Conservation (phyloP, 2,113 vertebrate genomes). For the Psittacus erithacus region DNA sequence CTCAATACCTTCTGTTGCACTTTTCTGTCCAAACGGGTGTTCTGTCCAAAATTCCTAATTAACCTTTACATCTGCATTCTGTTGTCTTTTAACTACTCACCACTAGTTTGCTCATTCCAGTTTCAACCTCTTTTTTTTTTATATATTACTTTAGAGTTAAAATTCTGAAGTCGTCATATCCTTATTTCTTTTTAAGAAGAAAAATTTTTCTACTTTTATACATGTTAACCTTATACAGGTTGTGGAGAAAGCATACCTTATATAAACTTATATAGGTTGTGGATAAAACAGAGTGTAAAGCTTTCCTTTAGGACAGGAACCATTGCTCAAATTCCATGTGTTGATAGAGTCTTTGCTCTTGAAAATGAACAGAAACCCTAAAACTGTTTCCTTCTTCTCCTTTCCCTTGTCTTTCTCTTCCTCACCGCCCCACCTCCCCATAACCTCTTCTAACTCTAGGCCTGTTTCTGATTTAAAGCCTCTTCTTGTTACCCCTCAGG, state of each 20-base stretch:
- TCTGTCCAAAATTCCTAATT: neutral
- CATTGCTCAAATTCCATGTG: neutral
- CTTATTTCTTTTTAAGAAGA: neutral
- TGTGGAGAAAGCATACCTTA: neutral
- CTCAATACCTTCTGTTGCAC: neutral
- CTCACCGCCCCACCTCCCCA: neutral
- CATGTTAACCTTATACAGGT: accelerated
- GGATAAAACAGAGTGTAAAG: neutral
- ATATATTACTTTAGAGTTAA: neutral
- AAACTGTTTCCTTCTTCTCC: neutral
- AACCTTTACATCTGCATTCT: neutral
- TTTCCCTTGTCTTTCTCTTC: neutral
- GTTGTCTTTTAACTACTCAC: neutral
- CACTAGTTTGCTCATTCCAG: neutral
- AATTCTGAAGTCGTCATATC: neutral
- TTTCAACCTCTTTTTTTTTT: neutral
- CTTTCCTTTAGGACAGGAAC: neutral
- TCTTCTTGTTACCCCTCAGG: neutral
- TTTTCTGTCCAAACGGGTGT: neutral
- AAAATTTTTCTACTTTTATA: neutral
- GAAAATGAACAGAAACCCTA: neutral
- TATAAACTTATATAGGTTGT: neutral
- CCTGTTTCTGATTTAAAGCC: neutral
- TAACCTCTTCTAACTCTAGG: neutral
- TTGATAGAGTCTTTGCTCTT: neutral